Evolutionary conservation across 2,888 invertebrate species (phyloP), one percentile per base, ranked within the genome.

Genomic region (Caenorhabditis becei): DNA sequence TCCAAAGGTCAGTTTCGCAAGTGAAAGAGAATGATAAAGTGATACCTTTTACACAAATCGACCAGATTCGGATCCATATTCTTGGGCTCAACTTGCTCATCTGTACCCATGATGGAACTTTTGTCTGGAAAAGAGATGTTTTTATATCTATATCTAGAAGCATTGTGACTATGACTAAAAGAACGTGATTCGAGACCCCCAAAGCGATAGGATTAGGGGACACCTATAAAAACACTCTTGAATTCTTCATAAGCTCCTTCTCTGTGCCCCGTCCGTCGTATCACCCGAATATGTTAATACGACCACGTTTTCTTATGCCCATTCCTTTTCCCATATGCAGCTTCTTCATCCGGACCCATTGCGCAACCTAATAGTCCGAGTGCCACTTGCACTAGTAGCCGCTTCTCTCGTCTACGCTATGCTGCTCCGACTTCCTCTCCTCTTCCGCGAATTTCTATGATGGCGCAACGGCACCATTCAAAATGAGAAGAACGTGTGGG

Each of bases 391-490:
- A 59, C 59, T 65, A 65, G 56, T 63, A 74, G 63, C 74, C 58
- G 37, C 23, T 47, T 37, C 47, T 49, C 65, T 65, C n/a, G 5
- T 56, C 49, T 51, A 65, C 51, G 37, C 74, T 74, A 65, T 65
- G 65, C 56, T 59, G 63, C 63, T 58, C 63, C 44, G 37, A 4
- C 18, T n/a, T 66, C 26, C 18, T 4, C 61, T 18, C 24, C 23
- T 41, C 47, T 65, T 51, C 59, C 66, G 53, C 66, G 67, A 66
- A 59, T 66, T 66, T 75, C 66, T 61, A 53, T 41, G 75, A 75
- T 75, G 75, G 75, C 75, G 75, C 75, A 75, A 75, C 66, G 66
- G 61, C 75, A 75, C 75, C 75, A 75, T 75, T 75, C 75, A 61
- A 75, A 75, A 75, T 66, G 66, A 75, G 75, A 75, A 75, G 75